Percentiles rank a stretch among this genome's conserved stretches.
These are phyloP conservation scores for Characodon lateralis DNA, from an alignment of 2,797 vertebrate species.

Conservation along the genomic window DNA sequence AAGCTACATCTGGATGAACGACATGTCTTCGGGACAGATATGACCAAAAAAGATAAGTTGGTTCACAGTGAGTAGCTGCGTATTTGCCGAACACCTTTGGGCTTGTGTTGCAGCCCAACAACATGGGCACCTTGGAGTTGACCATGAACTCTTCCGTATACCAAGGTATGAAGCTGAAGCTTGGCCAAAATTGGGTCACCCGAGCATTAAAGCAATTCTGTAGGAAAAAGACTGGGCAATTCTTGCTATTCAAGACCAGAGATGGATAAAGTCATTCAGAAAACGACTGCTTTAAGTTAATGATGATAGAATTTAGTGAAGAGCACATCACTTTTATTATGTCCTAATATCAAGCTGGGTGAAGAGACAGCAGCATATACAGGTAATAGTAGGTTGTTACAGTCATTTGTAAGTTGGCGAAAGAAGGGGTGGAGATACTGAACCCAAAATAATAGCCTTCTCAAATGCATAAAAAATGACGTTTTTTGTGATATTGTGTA, in stretches of 20 bases:
- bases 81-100: neutral
- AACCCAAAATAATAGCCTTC: neutral
- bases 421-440: neutral
- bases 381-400: neutral
- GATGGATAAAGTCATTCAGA: neutral
- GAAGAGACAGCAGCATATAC: neutral
- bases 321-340: neutral
- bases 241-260: no score
- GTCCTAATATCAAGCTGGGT: neutral
- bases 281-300: neutral
- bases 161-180: neutral
- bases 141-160: neutral
- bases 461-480: neutral
- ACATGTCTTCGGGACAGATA: neutral
- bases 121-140: neutral
- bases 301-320: neutral
- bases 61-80: neutral
- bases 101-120: neutral
- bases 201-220: neutral
- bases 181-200: neutral
- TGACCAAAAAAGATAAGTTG: neutral
- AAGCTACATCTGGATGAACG: neutral
- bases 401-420: neutral
- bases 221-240: neutral
- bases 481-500: neutral